Evolutionary conservation across 2,888 invertebrate genomes (phyloP), one percentile per base, ranked within the genome.

Genomic region (Megastigmus dorsalis): DNA sequence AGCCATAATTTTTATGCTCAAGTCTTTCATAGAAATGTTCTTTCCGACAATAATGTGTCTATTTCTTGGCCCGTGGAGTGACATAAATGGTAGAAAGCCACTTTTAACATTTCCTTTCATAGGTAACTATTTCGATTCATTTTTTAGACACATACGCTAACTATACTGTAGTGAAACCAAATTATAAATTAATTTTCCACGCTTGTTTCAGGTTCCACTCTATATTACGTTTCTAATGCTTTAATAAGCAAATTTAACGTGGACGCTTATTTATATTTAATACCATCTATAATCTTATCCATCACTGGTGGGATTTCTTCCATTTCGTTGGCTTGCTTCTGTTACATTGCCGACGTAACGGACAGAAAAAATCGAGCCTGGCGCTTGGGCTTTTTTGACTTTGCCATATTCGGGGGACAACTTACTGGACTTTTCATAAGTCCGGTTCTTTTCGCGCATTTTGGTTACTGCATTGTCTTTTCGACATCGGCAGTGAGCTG

Each of bases 61-160:
- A 0, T 74, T 73, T 20, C 41, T 73, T 6, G 77, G 77, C 0
- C 73, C 75, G 5, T 77, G 75, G 77, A 77, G 77, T 23, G 77
- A 75, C 28, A 62, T 26, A 5, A 72, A 77, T 41, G 77, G 77
- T 9, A 33, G 77, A 15, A 77, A 75, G 28, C 75, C 65, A 6
- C 38, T 77, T 7, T 23, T 77, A 7, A 57, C 54, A 1, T 9
- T 60, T 20, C 72, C n/a, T n/a, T n/a, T n/a, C n/a, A n/a, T n/a
- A n/a, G n/a, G n/a, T n/a, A n/a, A n/a, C n/a, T n/a, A n/a, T n/a
- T n/a, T n/a, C n/a, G n/a, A n/a, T n/a, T n/a, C n/a, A n/a, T n/a
- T n/a, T n/a, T n/a, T n/a, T n/a, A n/a, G n/a, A n/a, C n/a, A n/a
- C n/a, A n/a, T n/a, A n/a, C n/a, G n/a, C n/a, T n/a, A n/a, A n/a